Base-by-base conservation (phyloP, 2,888 invertebrate genomes). In the Andrena fulva region DNA sequence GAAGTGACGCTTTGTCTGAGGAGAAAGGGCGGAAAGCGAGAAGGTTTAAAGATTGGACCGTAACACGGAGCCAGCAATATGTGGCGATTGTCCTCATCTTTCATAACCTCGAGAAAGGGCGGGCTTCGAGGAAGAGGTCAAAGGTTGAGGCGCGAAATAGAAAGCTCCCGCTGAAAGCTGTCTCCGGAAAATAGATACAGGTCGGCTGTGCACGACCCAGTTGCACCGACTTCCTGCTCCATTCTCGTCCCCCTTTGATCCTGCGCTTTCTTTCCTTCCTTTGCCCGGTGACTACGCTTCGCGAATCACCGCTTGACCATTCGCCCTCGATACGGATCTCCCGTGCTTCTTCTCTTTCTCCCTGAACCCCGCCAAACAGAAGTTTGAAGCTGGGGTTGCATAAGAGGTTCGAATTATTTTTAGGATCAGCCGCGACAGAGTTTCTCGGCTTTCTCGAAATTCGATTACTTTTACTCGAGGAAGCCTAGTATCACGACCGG, bases 11-110 rank as follows among this genome's bases (percentile, higher is more conserved):
- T 70, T 74, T 67, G 66, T 77, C 69, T 20, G 24, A 42, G 20
- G 63, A 31, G 42, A 70, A 33, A 81, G 48, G 64, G 48, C 29
- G 27, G 68, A 31, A 16, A 66, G 16, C 27, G 56, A 16, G 71
- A 59, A 35, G 69, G 54, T 79, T 69, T 60, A 60, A 70, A 66
- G 75, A 77, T 76, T 64, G 74, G 63, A 66, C n/a, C 63, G 78
- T 83, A 35, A 63, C 74, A 56, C 66, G 48, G 60, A 63, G 77
- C 31, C 64, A 54, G 82, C 87, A 85, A 85, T 87, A 86, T 83
- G 83, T 76, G 81, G 83, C 75, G 89, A 88, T 88, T 89, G 88
- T 89, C 82, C 83, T 84, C 89, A 82, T 88, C 86, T 89, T 82
- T 89, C 87, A 85, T 89, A 82, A 70, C 78, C 78, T 24, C 24